Conservation (phyloP, 2,113 vertebrate species). For the Hiodon tergisus region DNA sequence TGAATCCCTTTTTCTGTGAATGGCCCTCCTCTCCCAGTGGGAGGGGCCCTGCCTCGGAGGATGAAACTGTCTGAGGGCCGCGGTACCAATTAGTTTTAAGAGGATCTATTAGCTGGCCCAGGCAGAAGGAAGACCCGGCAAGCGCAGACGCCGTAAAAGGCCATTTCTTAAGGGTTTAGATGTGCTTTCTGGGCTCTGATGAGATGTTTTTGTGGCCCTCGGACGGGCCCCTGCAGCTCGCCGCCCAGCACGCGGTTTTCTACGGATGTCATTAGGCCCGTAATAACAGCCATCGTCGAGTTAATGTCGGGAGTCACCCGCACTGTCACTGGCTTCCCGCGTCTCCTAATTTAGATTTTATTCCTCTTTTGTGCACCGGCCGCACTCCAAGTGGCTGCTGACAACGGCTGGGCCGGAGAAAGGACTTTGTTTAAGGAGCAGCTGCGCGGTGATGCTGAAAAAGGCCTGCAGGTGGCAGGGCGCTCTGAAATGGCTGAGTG, state of each 20-base stretch:
- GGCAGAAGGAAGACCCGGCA: conserved; percentile 79
- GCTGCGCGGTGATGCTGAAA: not conserved
- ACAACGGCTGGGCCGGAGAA: conserved; percentile 19
- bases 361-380: conserved; percentile 63
- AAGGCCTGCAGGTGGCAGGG: not conserved
- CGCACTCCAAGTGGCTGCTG: conserved; percentile 71
- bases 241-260: conserved; percentile 82
- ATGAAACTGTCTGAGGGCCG: conserved; percentile 60
- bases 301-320: conserved; percentile 69
- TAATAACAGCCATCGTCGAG: conserved; percentile 75
- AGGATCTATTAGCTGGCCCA: conserved; percentile 86
- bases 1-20: not conserved
- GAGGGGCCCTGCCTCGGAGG: conserved; percentile 20
- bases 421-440: conserved; percentile 38
- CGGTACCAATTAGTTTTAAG: conserved; percentile 84
- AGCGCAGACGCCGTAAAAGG: conserved; percentile 79
- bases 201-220: conserved; percentile 73
- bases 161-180: conserved; percentile 82
- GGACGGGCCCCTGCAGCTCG: conserved; percentile 71
- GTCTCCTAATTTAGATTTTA: conserved; percentile 60
- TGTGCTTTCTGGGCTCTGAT: conserved; percentile 73
- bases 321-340: conserved; percentile 62
- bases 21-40: not conserved
- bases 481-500: not conserved
- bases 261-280: conserved; percentile 78